Evolutionary conservation across 2,113 vertebrate species (phyloP), one percentile per base, ranked within the genome.

Genomic region (Numenius arquata): DNA sequence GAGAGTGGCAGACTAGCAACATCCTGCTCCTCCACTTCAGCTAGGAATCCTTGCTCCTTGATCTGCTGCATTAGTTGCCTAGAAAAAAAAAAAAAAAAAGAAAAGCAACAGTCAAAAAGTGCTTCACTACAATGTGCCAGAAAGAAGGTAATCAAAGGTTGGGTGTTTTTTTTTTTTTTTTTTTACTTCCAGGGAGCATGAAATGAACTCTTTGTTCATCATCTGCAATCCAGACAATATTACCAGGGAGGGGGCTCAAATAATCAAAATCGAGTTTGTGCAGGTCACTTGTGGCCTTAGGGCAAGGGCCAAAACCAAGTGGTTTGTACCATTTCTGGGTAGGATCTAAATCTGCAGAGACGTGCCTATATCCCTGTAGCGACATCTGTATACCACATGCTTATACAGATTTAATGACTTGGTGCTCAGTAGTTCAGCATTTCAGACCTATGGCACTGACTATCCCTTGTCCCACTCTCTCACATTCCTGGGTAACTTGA

Each of bases 21-120:
- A 25, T 98, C 98, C 47, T 97, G 97, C 88, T 98, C 99, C 58
- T 98, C 99, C 21, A 61, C 97, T 43, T 98, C 98, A 13, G 97
- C 63, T 3, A 96, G 97, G 95, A 98, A 95, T 6, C 98, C 99
- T 77, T 95, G 98, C 68, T 97, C 97, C 92, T 96, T 97, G 89
- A 99, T 98, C 89, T 98, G 98, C 96, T 99, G 99, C 98, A 99
- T 98, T n/a, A 98, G 93, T 97, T 99, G 98, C 99, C 99, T 99
- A 87, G 34, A 59, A 73, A 62, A 18, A 32, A 52, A 30, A 53
- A 48, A 32, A 16, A 52, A 7, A 26, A 21, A 17, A 41, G 5
- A 34, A 45, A 55, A 71, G 15, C 43, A 50, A 48, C 22, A 38
- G 34, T 94, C 12, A 93, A 15, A 71, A 77, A 52, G 18, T 10